A percentile compares a stretch with the other conserved stretches of the same genome.
These are phyloP conservation scores for Drosophila carrolli DNA, from an alignment of 1,140 invertebrate genomes.

Conservation along the genomic window DNA sequence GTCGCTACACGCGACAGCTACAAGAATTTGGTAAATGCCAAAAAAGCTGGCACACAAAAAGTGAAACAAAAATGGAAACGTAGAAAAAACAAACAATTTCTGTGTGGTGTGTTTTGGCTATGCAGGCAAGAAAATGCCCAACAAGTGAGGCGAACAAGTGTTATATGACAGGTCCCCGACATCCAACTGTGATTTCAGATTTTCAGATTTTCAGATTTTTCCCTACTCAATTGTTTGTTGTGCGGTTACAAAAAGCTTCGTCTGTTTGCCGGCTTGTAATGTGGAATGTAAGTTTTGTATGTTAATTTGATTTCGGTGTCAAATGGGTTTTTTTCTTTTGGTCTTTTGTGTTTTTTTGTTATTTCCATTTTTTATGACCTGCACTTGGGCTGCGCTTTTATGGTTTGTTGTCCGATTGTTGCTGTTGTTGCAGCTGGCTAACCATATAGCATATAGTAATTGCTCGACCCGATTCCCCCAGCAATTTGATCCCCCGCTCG, in stretches of 20 bases:
- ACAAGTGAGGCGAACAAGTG: conserved; percentile 39
- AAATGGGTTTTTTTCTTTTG: conserved; percentile 57
- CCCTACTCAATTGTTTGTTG: conserved; percentile 26
- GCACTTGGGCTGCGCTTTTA: conserved; percentile 75
- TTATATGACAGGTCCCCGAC: conserved; percentile 70
- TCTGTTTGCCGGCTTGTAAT: conserved; percentile 30
- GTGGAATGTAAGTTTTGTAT: conserved; percentile 70
- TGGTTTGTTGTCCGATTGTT: conserved; percentile 51
- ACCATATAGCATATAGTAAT: conserved; percentile 32
- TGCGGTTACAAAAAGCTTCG: conserved; percentile 41
- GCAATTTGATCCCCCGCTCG: conserved; percentile 6
- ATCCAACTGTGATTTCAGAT: conserved; percentile 64
- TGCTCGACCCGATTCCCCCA: conserved; percentile 20
- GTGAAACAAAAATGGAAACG: conserved; percentile 13
- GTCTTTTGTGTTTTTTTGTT: conserved; percentile 26
- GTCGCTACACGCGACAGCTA: conserved; percentile 29
- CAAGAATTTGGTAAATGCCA: conserved; percentile 40
- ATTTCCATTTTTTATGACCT: conserved; percentile 62
- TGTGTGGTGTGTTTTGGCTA: conserved; percentile 2
- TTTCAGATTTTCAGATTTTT: background rate
- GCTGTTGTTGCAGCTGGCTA: conserved; percentile 16
- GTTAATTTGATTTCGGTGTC: conserved; percentile 81
- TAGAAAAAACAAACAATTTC: conserved; percentile 23
- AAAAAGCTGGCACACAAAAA: conserved; percentile 8
- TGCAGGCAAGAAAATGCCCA: conserved; percentile 34